A percentile compares a stretch with the other conserved stretches of the same genome.
phyloP scores from a whole-genome alignment of 2,888 invertebrate species.

The Aphodius sticticus region DNA sequence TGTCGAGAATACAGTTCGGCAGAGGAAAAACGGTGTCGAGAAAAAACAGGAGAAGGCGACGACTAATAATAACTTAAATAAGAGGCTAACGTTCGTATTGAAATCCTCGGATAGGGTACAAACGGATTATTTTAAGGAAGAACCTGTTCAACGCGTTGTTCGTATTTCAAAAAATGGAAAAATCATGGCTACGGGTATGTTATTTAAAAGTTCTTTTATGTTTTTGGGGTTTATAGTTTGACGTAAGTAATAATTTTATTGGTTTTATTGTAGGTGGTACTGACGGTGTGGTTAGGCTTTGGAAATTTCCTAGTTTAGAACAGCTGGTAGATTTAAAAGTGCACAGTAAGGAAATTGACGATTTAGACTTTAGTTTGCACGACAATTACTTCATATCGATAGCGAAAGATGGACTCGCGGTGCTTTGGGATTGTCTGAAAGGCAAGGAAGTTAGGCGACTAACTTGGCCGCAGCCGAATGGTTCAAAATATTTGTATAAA shows the following conservation, averaged over 20 bases:
- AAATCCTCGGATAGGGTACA: slow-evolving; percentile 82
- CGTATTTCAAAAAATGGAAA: slow-evolving; percentile 72
- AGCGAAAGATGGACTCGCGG: slow-evolving; percentile 85
- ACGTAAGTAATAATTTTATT: slow-evolving; percentile 66
- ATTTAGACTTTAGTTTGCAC: slow-evolving; percentile 88
- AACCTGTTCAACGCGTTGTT: slow-evolving; percentile 88
- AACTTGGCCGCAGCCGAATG: slow-evolving; percentile 78
- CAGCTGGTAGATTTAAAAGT: slow-evolving; percentile 75
- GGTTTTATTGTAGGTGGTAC: slow-evolving; percentile 69
- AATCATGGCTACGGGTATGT: slow-evolving; percentile 79
- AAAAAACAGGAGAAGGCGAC: slow-evolving; percentile 65
- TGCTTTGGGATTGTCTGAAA: slow-evolving; percentile 78
- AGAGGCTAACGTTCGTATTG: slow-evolving; percentile 77
- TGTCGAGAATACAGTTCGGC: slow-evolving; percentile 44
- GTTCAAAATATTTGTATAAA: slow-evolving; percentile 83
- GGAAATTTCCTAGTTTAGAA: slow-evolving; percentile 86
- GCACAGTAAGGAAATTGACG: slow-evolving; percentile 92
- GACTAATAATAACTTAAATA: slow-evolving; percentile 63
- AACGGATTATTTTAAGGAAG: slow-evolving; percentile 81
- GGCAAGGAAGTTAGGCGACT: slow-evolving; percentile 75
- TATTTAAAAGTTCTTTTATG: background rate
- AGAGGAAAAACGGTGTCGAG: slow-evolving; percentile 63
- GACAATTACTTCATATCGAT: slow-evolving; percentile 81
- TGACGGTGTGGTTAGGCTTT: slow-evolving; percentile 86
- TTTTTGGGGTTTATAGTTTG: background rate